Base-by-base conservation (phyloP, 2,113 vertebrate genomes). In the Falcunculus frontatus region DNA sequence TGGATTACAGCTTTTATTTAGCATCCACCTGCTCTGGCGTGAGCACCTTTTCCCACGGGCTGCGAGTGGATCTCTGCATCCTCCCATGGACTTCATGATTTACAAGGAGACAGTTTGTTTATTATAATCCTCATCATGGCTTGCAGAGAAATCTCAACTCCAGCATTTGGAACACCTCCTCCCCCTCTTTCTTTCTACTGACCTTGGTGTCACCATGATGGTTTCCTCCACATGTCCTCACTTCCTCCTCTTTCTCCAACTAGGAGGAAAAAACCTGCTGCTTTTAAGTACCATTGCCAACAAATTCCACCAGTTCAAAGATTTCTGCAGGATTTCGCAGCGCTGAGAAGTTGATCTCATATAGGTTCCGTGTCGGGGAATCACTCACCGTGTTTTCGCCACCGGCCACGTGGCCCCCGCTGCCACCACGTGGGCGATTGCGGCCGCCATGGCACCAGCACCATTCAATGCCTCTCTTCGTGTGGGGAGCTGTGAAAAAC, bases 381-480 rank as follows among this genome's bases (percentile, higher is more conserved):
- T n/a, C 9, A 4, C 55, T n/a, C 13, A 1, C 33, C 55, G n/a
- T 15, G 21, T n/a, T 57, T 57, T 22, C 22, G 6, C 33, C 2
- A 2, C 55, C 5, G 33, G 55, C 13, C 32, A 20, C 7, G 3
- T 57, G 33, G 33, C 55, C 55, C 55, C 21, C 8, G 18, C 20
- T 56, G 55, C 32, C 55, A 56, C 55, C 4, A 9, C 6, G 5
- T 4, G 3, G 55, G 33, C 1, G 8, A 13, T 57, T 57, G 55
- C 6, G 19, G 55, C 33, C 2, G 1, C 33, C 3, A 1, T 57
- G 55, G 55, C 12, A 21, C 33, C 13, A 1, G 21, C 2, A 4
- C 55, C 55, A 15, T 23, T 23, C 33, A 57, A 20, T 2, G 9
- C 33, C 33, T 57, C 55, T 57, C 32, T n/a, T 56, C 33, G 22